Evolutionary conservation across 2,888 invertebrate genomes (phyloP), one percentile per base, ranked within the genome.

Genomic region (Arge pagana): DNA sequence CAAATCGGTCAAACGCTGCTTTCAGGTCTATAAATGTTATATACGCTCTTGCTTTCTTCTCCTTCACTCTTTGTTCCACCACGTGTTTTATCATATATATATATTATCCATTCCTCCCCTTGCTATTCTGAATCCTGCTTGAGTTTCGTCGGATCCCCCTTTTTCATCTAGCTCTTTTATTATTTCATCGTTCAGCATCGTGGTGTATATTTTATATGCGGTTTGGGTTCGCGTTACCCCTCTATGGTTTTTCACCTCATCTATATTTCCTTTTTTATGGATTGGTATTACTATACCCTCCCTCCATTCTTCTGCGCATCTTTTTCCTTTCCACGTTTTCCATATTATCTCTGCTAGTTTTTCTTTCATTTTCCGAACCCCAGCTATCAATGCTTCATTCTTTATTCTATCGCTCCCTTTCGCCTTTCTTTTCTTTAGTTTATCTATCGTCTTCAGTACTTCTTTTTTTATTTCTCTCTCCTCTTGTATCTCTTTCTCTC

Each of bases 1-100:
- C 41, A 1, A 61, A 28, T 7, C 23, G 15, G 18, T 60, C 58
- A 33, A 57, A 59, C 0, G 61, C 59, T n/a, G 56, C 53, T 18
- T 37, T 53, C 19, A 57, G 45, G 30, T 59, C 52, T 0, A 54
- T 33, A 11, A 53, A 57, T 6, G 30, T 26, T 0, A 36, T 28
- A 8, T 39, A 42, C 19, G 53, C 2, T 24, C 54, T 56, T 7
- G 55, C 56, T 31, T 31, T 26, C 19, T 52, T 50, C 7, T 30
- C 21, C 10, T 40, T 54, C 10, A 45, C n/a, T 11, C 43, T 49
- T 6, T 30, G 19, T 15, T 43, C 52, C 3, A 55, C 30, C 10
- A 52, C 2, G 0, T 48, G 21, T 10, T 57, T 57, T 7, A 57
- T 16, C 3, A 50, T 10, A 40, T 26, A 19, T 48, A 58, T 1